Evolutionary conservation across 2,888 invertebrate species (phyloP).

Genomic region (Tribolium freemani): DNA sequence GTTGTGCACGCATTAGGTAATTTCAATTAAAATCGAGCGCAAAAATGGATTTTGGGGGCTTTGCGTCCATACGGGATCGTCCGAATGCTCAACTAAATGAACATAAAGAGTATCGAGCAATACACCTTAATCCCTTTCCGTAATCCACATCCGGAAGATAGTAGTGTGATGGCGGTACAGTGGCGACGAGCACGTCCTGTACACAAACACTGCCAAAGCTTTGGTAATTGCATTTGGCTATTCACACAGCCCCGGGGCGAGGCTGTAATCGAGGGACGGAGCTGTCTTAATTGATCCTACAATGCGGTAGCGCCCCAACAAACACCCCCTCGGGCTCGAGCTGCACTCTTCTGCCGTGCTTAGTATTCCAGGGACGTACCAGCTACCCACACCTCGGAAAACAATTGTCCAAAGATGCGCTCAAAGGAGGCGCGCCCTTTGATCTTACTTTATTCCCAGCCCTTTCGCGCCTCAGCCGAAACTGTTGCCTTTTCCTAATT

Average conservation of each 20-base stretch:
- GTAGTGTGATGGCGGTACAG: constrained; percentile 46
- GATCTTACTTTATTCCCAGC: constrained; percentile 39
- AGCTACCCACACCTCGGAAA: constrained; percentile 39
- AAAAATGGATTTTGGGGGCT: constrained; percentile 21
- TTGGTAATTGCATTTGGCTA: constrained; percentile 63
- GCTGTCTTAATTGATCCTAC: constrained; percentile 63
- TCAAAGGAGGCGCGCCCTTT: constrained; percentile 39
- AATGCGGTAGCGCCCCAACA: constrained; percentile 55
- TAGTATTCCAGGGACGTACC: constrained; percentile 43
- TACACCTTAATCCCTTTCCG: constrained; percentile 50
- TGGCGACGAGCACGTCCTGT: constrained; percentile 57
- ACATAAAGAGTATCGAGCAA: constrained; percentile 45
- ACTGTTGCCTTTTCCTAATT: too few species aligned
- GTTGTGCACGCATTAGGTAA: not conserved
- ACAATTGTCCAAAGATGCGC: constrained; percentile 40
- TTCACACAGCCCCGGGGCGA: constrained; percentile 60
- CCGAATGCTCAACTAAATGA: constrained; percentile 32
- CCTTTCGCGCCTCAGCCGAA: too few species aligned
- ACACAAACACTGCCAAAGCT: constrained; percentile 61
- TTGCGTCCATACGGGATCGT: constrained; percentile 20
- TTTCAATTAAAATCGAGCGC: constrained; percentile 32
- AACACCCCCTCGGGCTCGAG: constrained; percentile 14
- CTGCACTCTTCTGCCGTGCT: constrained; percentile 37
- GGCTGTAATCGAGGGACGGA: constrained; percentile 59
- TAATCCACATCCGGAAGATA: constrained; percentile 49